phyloP scores from a whole-genome alignment of 2,797 vertebrate species.

The Sarcophilus harrisii region DNA sequence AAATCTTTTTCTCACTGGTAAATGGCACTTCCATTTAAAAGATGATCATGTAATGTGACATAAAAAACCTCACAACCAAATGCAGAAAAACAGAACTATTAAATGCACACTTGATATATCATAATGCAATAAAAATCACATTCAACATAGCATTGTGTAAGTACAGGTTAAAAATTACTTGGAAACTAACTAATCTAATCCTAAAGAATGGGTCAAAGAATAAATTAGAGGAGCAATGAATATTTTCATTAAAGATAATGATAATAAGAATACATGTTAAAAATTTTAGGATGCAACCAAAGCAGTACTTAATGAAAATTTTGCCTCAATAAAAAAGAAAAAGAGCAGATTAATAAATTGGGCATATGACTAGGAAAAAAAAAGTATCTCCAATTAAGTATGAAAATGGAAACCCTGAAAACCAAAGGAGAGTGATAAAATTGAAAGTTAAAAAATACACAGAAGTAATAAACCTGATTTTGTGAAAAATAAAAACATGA shows the following conservation, averaged over 20 bases:
- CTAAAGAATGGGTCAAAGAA: background rate
- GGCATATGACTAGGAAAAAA: background rate
- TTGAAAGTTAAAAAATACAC: background rate
- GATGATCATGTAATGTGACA: background rate
- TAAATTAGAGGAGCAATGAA: background rate
- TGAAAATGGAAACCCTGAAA: background rate
- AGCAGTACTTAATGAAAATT: background rate
- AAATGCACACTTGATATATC: background rate
- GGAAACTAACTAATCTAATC: background rate
- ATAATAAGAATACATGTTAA: background rate
- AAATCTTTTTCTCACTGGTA: background rate
- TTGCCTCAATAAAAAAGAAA: background rate
- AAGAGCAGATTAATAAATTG: background rate
- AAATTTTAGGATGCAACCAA: background rate
- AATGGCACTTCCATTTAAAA: background rate
- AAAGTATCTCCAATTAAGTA: background rate
- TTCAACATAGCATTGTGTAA: background rate
- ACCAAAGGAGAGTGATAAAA: background rate
- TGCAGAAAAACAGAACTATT: background rate
- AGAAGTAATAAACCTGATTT: background rate
- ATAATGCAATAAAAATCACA: background rate
- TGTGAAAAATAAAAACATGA: background rate
- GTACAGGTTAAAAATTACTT: background rate
- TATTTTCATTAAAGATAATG: background rate
- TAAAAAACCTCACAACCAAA: background rate